Evolutionary conservation across 2,797 vertebrate species (phyloP).

Genomic region (Eutrigla gurnardus): DNA sequence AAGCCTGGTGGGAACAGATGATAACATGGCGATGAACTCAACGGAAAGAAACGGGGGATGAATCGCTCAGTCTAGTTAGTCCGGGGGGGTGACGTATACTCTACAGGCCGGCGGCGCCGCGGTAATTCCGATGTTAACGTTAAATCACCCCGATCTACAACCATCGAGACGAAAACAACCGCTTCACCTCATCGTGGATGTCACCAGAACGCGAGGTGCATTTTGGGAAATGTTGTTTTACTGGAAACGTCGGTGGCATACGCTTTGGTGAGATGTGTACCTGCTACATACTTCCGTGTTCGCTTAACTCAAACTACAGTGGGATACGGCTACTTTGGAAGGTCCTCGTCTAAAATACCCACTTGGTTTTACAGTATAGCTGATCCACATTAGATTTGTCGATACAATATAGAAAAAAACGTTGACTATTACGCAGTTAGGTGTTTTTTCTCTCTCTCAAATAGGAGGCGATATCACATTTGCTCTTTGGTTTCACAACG

Average conservation of each 20-base stretch:
- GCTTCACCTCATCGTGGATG: slow-evolving; percentile 53
- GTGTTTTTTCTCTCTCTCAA: too few relatives aligned
- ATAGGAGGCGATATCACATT: too few relatives aligned
- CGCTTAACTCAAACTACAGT: background rate
- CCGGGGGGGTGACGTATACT: background rate
- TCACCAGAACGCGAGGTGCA: slow-evolving; percentile 58
- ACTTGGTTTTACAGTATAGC: background rate
- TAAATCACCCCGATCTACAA: slow-evolving; percentile 1
- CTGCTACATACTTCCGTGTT: background rate
- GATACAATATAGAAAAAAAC: background rate
- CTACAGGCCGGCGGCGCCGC: background rate
- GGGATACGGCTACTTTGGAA: background rate
- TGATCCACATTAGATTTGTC: background rate
- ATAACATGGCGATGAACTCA: slow-evolving; percentile 77
- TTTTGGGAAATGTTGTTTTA: slow-evolving; percentile 76
- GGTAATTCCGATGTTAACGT: background rate
- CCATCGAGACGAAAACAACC: slow-evolving; percentile 63
- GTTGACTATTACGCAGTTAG: background rate
- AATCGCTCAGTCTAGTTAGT: background rate
- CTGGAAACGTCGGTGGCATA: background rate
- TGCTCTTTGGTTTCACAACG: background rate
- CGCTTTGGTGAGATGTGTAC: background rate
- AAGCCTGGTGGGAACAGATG: slow-evolving; percentile 81
- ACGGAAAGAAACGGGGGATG: background rate
- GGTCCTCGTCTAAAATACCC: background rate